phyloP scores from a whole-genome alignment of 1,140 invertebrate genomes.

The Drosophila guanche region DNA sequence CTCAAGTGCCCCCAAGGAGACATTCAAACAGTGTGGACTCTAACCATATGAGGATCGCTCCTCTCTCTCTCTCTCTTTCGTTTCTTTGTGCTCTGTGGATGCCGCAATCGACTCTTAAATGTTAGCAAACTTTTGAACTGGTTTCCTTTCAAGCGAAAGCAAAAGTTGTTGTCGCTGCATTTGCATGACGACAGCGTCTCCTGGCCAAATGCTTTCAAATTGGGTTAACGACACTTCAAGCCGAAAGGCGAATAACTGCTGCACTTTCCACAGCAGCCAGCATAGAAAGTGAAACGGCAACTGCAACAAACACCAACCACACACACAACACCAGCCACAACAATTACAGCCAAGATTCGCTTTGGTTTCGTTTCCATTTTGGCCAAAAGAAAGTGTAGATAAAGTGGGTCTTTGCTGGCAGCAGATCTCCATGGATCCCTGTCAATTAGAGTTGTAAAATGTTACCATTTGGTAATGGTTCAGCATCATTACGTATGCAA shows the following conservation, averaged over 20 bases:
- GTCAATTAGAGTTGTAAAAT: constrained; percentile 47
- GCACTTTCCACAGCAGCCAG: constrained; percentile 62
- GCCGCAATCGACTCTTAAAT: constrained; percentile 58
- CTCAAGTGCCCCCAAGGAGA: constrained; percentile 43
- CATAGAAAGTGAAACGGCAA: constrained; percentile 74
- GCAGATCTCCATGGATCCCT: constrained; percentile 21
- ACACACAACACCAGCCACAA: constrained; percentile 26
- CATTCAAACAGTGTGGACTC: constrained; percentile 10
- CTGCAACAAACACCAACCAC: constrained; percentile 35
- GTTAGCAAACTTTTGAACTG: constrained; percentile 72
- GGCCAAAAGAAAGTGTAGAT: constrained; percentile 63
- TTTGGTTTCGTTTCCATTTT: constrained; percentile 44
- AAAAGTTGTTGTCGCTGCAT: constrained; percentile 63
- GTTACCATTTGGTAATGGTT: constrained; percentile 36
- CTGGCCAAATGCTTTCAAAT: constrained; percentile 78
- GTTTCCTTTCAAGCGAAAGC: constrained; percentile 74
- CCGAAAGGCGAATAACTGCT: constrained; percentile 34
- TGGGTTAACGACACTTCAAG: constrained; percentile 80
- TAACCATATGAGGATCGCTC: too few species aligned
- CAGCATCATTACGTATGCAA: constrained; percentile 39
- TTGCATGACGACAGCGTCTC: constrained; percentile 36
- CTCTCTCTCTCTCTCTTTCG: too few species aligned
- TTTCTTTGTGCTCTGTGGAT: constrained; percentile 6
- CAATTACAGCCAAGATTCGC: constrained; percentile 68
- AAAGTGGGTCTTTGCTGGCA: constrained; percentile 49